These are phyloP conservation scores for Zaprionus taronus DNA, from an alignment of 1,140 invertebrate species.

Conservation along the genomic window DNA sequence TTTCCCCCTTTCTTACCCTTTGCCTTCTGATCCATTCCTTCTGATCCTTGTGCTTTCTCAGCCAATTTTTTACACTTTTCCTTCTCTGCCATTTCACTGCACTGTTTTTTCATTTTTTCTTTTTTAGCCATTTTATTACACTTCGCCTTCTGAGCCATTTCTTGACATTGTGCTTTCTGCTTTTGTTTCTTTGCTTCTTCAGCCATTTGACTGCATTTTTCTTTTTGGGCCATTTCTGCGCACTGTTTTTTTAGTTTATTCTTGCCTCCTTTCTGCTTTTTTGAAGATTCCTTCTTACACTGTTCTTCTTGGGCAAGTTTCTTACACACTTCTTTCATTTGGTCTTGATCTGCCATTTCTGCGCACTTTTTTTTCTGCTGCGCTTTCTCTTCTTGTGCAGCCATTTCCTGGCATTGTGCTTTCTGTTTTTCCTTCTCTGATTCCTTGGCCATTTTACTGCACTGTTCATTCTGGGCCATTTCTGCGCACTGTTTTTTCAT, in stretches of 20 bases:
- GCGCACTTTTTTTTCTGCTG: slow-evolving; percentile 13
- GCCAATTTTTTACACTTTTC: not conserved
- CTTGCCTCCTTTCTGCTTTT: not conserved
- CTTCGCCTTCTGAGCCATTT: not conserved
- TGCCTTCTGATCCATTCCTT: no score
- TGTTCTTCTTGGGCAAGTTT: slow-evolving; percentile 3
- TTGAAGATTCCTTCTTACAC: slow-evolving; percentile 4
- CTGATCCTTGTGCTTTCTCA: not conserved
- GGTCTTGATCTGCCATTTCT: not conserved
- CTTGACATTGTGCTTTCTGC: not conserved
- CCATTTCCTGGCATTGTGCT: slow-evolving; percentile 11
- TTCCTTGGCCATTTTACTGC: not conserved
- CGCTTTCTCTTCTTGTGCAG: slow-evolving; percentile 3
- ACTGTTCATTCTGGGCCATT: not conserved
- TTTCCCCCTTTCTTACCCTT: no score
- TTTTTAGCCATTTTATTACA: not conserved
- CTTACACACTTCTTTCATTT: not conserved
- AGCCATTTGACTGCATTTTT: not conserved
- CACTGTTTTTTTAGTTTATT: slow-evolving; percentile 15
- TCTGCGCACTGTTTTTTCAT: not conserved
- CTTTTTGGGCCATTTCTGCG: not conserved
- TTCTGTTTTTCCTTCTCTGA: not conserved
- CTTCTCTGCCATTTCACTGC: not conserved
- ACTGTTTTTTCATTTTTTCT: not conserved
- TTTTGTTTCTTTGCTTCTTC: not conserved